Evolutionary conservation across 1,140 invertebrate species (phyloP).

Genomic region (Homarus americanus): DNA sequence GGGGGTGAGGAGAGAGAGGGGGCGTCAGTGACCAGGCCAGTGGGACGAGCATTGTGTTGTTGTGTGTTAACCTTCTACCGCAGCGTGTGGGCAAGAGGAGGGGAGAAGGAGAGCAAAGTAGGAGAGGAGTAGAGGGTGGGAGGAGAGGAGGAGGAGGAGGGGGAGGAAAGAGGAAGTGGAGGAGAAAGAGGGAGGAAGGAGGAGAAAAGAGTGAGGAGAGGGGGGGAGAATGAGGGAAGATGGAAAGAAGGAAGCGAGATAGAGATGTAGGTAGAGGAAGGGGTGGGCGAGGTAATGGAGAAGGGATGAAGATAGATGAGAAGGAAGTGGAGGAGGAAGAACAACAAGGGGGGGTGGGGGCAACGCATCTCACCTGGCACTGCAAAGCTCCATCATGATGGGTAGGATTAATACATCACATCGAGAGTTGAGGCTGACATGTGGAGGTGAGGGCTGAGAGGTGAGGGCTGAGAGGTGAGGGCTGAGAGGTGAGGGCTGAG

Average conservation of each 20-base stretch:
- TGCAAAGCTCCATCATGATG: no score
- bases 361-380: no score
- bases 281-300: neutral
- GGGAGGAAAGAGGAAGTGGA: slow-evolving; percentile 2
- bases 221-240: slow-evolving; percentile 10
- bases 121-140: neutral
- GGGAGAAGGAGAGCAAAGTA: neutral
- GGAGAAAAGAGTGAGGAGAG: neutral
- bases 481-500: no score
- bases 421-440: no score
- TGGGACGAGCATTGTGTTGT: neutral
- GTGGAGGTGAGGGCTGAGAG: no score
- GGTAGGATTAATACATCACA: no score
- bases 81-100: neutral
- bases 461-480: no score
- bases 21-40: neutral
- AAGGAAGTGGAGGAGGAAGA: neutral
- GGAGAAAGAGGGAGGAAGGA: slow-evolving; percentile 11
- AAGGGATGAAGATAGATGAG: neutral
- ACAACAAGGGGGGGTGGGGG: no score
- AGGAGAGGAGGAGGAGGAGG: neutral
- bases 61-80: neutral
- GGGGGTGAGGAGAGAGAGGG: no score
- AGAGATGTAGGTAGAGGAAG: neutral
- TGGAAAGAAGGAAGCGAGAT: no score